Percentiles rank a stretch among this genome's conserved stretches.
Conservation (phyloP, 2,113 vertebrate species). For the Montifringilla adamsi region DNA sequence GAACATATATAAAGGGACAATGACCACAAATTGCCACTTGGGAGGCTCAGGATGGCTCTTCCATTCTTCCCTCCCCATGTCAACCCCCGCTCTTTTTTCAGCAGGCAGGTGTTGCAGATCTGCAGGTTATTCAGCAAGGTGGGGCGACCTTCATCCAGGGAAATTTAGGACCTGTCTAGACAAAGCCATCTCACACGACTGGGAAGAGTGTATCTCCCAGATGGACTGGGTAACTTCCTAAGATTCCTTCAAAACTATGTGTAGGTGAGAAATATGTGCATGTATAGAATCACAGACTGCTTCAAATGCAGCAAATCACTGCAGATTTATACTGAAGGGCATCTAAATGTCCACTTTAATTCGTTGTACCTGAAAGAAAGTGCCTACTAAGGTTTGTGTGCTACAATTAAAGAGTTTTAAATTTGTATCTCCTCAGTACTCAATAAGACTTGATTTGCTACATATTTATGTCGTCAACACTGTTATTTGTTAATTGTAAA, state of each 20-base stretch:
- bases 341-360: background rate
- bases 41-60: background rate
- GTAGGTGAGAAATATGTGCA: background rate
- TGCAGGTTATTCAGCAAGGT: background rate
- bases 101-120: background rate
- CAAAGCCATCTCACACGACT: accelerated
- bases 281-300: background rate
- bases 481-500: background rate
- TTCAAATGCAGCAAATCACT: background rate
- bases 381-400: background rate
- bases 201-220: background rate
- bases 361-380: background rate
- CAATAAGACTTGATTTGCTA: background rate
- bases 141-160: background rate
- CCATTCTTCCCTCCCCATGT: background rate
- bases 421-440: background rate
- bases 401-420: background rate
- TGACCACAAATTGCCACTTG: background rate
- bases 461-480: background rate
- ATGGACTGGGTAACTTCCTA: background rate
- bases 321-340: background rate
- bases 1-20: background rate
- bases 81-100: background rate
- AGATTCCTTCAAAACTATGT: background rate
- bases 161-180: background rate